phyloP scores from a whole-genome alignment of 2,797 vertebrate species.

The Acanthornis magna region DNA sequence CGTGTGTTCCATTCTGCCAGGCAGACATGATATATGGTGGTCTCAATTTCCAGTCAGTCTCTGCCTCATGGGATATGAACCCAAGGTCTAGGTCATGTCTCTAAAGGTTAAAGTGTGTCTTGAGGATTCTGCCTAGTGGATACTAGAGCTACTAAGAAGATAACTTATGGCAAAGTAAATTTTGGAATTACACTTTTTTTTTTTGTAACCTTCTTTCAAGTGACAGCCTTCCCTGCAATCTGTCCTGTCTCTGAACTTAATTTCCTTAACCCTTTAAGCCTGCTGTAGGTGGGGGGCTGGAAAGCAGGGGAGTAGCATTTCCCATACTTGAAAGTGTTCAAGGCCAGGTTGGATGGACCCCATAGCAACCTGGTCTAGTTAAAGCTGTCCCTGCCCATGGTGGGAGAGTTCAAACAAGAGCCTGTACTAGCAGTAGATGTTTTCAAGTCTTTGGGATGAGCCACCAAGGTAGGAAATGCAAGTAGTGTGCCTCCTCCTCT shows the following conservation, averaged over 20 bases:
- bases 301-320: neutral
- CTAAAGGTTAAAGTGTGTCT: neutral
- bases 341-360: neutral
- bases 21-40: neutral
- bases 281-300: neutral
- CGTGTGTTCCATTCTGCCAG: conserved; percentile 26
- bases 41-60: neutral
- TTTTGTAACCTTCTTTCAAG: neutral
- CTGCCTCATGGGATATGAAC: neutral
- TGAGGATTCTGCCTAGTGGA: neutral
- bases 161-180: neutral
- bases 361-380: neutral
- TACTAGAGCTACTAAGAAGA: neutral
- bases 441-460: neutral
- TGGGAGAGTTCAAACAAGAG: neutral
- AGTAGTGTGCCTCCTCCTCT: neutral
- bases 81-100: neutral
- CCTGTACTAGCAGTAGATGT: neutral
- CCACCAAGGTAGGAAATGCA: neutral
- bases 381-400: neutral
- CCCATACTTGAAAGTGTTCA: neutral
- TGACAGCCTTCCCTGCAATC: neutral
- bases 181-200: neutral
- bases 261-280: neutral
- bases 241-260: neutral